Base-by-base conservation (phyloP, 2,113 vertebrate genomes). In the Notothenia rossii region DNA sequence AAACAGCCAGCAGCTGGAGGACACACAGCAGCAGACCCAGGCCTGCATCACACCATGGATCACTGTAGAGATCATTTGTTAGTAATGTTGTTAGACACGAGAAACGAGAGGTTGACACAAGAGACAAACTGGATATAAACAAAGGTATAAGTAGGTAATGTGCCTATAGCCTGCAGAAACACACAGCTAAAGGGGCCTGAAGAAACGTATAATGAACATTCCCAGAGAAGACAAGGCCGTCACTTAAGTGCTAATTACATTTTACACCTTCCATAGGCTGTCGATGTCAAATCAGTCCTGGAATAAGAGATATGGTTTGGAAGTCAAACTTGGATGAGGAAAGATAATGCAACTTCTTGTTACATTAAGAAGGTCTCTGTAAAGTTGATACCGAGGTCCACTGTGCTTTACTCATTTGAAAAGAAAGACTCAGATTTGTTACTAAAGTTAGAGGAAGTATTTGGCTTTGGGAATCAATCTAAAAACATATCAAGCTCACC, bases 161-260 rank as follows among this genome's bases (percentile, higher is more conserved):
- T 53, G 1, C 51, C 22, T 62, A 11, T 22, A 20, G 29, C 46
- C 4, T 22, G 67, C n/a, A 45, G n/a, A 20, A 12, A 29, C n/a
- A 53, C 50, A 14, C 33, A 72, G 10, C 22, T 33, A 0, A 14
- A 46, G 22, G 18, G 11, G 11, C 53, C 62, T 6, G 25, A 56
- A 58, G 43, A 9, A 59, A 20, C 6, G 18, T 14, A 18, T 22
- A 8, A 63, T 29, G n/a, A 17, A 25, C 9, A 54, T 45, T 74
- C 25, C 36, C 40, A 33, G 11, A 65, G 62, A 43, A 66, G 62
- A 50, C 3, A 51, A 48, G 45, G 56, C 48, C 45, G 48, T n/a
- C 75, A 45, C 33, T 33, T 7, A 13, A 22, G n/a, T 69, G 64
- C 10, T 59, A 51, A 77, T 60, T 46, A 20, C 58, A 46, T 68